Base-by-base conservation (phyloP, 2,888 invertebrate genomes). In the Phaonia tiefii region DNA sequence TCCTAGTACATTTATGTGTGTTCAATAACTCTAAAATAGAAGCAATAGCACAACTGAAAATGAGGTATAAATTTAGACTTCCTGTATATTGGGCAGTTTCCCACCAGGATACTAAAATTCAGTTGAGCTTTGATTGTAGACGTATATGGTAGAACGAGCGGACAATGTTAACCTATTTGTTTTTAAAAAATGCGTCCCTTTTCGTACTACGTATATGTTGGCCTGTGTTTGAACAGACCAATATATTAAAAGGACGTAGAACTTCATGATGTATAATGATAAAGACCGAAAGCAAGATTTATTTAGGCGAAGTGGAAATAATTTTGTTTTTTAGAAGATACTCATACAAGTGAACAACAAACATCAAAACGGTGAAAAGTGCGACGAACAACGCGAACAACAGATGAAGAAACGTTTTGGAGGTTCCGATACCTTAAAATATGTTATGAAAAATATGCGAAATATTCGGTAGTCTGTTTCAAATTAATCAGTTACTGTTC, bases 51-150 rank as follows among this genome's bases (percentile, higher is more conserved):
- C 11, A 4, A n/a, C 25, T 26, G 70, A 73, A 70, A 66, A 42
- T 39, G 13, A 22, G 63, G 79, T 84, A 85, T 86, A 86, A 83
- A 86, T 84, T 80, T 80, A 84, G 82, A 84, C 84, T 83, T 84
- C 79, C 83, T 83, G 83, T 85, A 83, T 83, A 75, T 70, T 80
- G 82, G 75, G 67, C 74, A 81, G 82, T 81, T 84, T 84, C 82
- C 84, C 83, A 84, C 75, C 84, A 85, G 85, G 85, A 85, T 82
- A 84, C 82, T 54, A 70, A 83, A 83, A 82, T 88, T 89, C 87
- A 89, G 89, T 89, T 89, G 88, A 89, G 88, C 86, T 89, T 89
- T 89, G 88, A 86, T 87, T 86, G 87, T 86, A 86, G 86, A 86
- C 84, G 85, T 84, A 85, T 86, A 85, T 87, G 87, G 88, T 86